These are phyloP conservation scores for Dendroctonus ponderosae DNA, from an alignment of 1,140 invertebrate species.

Conservation along the genomic window DNA sequence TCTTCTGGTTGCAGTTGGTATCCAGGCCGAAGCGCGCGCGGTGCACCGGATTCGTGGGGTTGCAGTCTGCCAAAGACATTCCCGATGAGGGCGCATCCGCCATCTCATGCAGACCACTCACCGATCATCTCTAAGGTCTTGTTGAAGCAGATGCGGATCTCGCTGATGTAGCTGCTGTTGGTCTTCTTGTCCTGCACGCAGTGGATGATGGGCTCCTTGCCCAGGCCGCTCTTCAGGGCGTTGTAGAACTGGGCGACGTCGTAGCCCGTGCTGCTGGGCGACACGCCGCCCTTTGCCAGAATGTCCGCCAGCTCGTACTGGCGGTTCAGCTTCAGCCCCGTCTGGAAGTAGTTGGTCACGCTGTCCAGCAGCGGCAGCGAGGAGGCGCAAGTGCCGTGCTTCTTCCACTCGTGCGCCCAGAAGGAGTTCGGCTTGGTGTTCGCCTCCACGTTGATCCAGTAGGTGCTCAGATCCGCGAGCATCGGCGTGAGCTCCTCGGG, in stretches of 20 bases:
- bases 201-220: slow-evolving; percentile 63
- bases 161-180: slow-evolving; percentile 58
- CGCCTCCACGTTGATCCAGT: slow-evolving; percentile 74
- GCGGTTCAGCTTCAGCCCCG: slow-evolving; percentile 64
- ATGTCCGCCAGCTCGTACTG: slow-evolving; percentile 56
- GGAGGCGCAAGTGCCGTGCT: slow-evolving; percentile 80
- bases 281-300: slow-evolving; percentile 53
- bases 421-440: slow-evolving; percentile 59
- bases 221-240: slow-evolving; percentile 56
- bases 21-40: slow-evolving; percentile 43
- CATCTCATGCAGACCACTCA: not conserved
- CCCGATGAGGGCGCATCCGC: not conserved
- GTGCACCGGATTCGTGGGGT: slow-evolving; percentile 21
- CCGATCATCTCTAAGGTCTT: slow-evolving; percentile 54
- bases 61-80: slow-evolving; percentile 27
- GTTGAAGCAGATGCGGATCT: slow-evolving; percentile 67
- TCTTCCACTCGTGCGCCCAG: slow-evolving; percentile 83
- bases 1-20: slow-evolving; percentile 59
- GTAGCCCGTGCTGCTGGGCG: slow-evolving; percentile 60
- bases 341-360: slow-evolving; percentile 71
- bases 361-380: slow-evolving; percentile 59
- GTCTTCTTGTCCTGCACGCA: slow-evolving; percentile 57
- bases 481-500: slow-evolving; percentile 59
- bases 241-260: slow-evolving; percentile 57
- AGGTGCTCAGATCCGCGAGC: slow-evolving; percentile 58